Evolutionary conservation across 2,113 vertebrate species (phyloP).

Genomic region (Galbula dea): DNA sequence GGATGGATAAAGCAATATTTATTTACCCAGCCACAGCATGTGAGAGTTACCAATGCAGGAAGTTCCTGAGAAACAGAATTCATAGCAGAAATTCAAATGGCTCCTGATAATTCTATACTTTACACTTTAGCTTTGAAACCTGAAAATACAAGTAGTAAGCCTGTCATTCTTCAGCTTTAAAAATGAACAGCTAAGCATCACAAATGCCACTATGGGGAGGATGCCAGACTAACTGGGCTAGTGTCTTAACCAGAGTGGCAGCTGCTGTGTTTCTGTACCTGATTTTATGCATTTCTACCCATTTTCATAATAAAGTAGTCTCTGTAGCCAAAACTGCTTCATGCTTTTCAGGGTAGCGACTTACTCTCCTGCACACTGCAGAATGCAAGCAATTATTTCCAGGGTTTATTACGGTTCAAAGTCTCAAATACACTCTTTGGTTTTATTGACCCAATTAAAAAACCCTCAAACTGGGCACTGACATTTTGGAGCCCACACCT

Average conservation of each 20-base stretch:
- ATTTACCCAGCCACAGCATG: slow-evolving; percentile 8
- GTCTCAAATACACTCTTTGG: background rate
- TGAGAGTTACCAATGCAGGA: background rate
- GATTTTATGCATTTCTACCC: background rate
- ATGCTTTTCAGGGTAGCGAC: background rate
- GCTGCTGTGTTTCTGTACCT: background rate
- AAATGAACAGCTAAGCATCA: background rate
- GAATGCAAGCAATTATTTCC: background rate
- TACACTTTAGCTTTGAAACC: background rate
- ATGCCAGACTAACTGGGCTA: background rate
- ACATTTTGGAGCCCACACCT: background rate
- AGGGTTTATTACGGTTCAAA: background rate
- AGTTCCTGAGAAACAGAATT: slow-evolving; percentile 4
- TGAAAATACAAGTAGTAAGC: background rate
- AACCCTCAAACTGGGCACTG: background rate
- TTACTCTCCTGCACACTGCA: background rate
- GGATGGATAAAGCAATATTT: slow-evolving; percentile 47
- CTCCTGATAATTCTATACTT: background rate
- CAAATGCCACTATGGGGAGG: background rate
- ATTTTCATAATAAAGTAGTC: background rate
- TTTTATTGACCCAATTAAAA: background rate
- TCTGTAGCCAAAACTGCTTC: background rate
- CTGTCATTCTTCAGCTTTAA: background rate
- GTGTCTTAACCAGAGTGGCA: background rate
- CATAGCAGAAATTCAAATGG: background rate